These are phyloP conservation scores for Porites cylindrica DNA, from an alignment of 92 coral and sea anemone species.

Conservation along the genomic window DNA sequence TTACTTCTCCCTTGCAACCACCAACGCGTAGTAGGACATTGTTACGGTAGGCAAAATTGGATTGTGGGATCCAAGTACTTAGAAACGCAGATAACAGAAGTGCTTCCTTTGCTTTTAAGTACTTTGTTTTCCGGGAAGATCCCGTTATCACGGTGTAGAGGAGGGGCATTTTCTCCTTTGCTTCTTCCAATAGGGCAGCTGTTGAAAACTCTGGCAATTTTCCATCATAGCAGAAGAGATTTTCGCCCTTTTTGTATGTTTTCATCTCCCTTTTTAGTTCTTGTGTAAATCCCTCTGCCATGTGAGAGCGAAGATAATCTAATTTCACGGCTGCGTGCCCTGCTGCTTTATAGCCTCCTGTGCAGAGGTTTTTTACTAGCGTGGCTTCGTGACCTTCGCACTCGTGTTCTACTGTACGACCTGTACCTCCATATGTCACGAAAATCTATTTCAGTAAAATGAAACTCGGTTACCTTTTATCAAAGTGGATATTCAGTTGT, in stretches of 20 bases:
- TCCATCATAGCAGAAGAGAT: background rate
- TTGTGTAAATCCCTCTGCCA: background rate
- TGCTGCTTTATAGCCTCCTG: background rate
- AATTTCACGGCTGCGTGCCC: conserved; percentile 35
- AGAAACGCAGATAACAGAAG: conserved; percentile 3
- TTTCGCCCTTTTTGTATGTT: background rate
- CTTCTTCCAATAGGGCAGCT: background rate
- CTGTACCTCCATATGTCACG: background rate
- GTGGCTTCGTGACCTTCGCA: conserved; percentile 5
- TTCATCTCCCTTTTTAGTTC: background rate
- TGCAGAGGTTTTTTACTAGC: background rate
- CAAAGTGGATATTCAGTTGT: background rate
- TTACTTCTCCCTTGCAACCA: conserved; percentile 15
- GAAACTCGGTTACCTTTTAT: background rate
- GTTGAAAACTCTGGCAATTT: conserved; percentile 4
- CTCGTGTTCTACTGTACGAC: background rate
- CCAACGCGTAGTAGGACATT: conserved; percentile 15
- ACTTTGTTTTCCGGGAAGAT: background rate
- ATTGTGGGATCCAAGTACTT: conserved; percentile 22
- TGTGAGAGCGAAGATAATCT: background rate
- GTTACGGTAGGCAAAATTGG: conserved; percentile 12
- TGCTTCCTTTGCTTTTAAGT: background rate
- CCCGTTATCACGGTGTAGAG: background rate
- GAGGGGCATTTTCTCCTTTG: conserved; percentile 3
- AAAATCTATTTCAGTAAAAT: background rate